Base-by-base conservation (phyloP, 2,797 vertebrate species). In the Botia almorhae region DNA sequence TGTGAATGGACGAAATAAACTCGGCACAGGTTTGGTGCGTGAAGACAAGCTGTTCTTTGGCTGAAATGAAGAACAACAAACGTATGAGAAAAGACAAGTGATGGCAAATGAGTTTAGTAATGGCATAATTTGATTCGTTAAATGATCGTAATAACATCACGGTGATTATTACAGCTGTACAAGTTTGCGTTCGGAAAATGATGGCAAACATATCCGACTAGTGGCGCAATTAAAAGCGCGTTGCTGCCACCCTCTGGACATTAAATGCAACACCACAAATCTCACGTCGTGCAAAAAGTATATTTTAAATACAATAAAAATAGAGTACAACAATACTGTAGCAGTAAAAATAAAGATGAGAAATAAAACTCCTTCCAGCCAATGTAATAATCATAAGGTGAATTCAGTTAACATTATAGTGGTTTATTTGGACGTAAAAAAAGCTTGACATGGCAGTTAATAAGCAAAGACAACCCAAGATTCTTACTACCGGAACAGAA, bases 241-340 rank as follows among this genome's bases (percentile, higher is more conserved):
- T 84, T 93, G 87, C 92, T 93, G 92, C 93, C 93, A 88, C 82
- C 93, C 88, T 79, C 67, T 90, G 93, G 93, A 64, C 36, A 83
- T 43, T 19, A 4, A 1, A 1, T 8, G 17, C 7, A 87, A 84
- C 67, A 46, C 46, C 43, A 13, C 33, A 68, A 8, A 39, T 70
- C 8, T 55, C 10, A 58, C 3, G 8, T 23, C 2, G n/a, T 19
- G 16, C 55, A 19, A 21, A 56, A 19, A 0, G 53, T 53, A 7
- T 17, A 17, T 19, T 7, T 7, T 55, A 2, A n/a, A 55, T 6
- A n/a, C 6, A 19, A 19, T 55, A 55, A 7, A 53, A 53, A 16
- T 2, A 53, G 16, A 12, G 3, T 4, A 6, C 2, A n/a, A 53
- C 2, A n/a, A 53, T 4, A 17, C 13, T 53, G 16, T 16, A 50